Evolutionary conservation across 2,888 invertebrate genomes (phyloP).

Genomic region (Drosophila koepferae): DNA sequence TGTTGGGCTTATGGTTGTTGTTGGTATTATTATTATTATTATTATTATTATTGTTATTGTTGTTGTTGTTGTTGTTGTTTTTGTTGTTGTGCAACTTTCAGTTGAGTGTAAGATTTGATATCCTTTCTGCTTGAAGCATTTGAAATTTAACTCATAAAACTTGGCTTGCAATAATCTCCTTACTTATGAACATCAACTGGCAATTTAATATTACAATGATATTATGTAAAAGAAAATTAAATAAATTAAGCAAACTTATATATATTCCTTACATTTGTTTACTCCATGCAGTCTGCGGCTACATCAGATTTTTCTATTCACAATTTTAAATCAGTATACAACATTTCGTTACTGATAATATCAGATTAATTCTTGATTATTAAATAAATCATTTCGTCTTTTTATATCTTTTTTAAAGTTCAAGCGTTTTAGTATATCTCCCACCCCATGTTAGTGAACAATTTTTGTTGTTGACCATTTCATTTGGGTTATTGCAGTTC

Average conservation of each 20-base stretch:
- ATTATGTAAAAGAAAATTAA: neutral
- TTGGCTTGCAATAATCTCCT: slow-evolving; percentile 17
- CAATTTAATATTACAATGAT: neutral
- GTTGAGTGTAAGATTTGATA: slow-evolving; percentile 3
- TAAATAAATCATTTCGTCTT: no score
- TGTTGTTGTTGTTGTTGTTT: slow-evolving; percentile 1
- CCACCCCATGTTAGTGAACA: neutral
- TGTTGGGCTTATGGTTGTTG: slow-evolving; percentile 23
- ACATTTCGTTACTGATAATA: no score
- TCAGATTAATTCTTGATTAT: no score
- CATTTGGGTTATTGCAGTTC: slow-evolving; percentile 16
- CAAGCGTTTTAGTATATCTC: neutral
- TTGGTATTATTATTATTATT: slow-evolving; percentile 1
- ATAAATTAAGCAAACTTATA: neutral
- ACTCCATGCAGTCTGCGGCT: neutral
- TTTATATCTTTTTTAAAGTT: neutral
- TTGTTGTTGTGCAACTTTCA: neutral
- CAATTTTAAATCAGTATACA: no score
- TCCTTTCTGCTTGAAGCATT: slow-evolving; percentile 6
- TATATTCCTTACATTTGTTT: no score
- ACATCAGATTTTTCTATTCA: neutral
- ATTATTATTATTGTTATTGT: slow-evolving; percentile 1
- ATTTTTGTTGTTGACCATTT: neutral
- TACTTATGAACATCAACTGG: slow-evolving; percentile 13
- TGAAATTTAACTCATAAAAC: slow-evolving; percentile 35